phyloP scores from a whole-genome alignment of 2,113 vertebrate genomes.

The Larimichthys polyactis region DNA sequence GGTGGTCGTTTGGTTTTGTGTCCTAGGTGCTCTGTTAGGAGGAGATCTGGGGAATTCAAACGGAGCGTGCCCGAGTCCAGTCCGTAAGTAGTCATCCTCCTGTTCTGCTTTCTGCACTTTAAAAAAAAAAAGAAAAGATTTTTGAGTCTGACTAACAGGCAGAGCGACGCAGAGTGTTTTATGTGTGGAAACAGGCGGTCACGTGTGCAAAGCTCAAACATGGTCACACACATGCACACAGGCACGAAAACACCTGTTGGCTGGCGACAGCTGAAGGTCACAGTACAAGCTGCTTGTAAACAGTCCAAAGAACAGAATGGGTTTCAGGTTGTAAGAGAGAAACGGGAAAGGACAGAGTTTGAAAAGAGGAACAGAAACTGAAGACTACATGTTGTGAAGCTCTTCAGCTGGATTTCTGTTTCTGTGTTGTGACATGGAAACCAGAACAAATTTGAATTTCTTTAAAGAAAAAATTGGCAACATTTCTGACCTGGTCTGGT shows the following conservation, averaged over 20 bases:
- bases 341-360: constrained; percentile 22
- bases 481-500: background rate
- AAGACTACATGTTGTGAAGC: background rate
- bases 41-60: constrained; percentile 94
- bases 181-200: constrained; percentile 41
- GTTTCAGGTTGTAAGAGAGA: constrained; percentile 43
- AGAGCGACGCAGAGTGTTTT: constrained; percentile 18
- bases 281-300: constrained; percentile 75
- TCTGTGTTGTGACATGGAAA: background rate
- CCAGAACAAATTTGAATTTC: background rate
- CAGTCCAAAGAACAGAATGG: constrained; percentile 64
- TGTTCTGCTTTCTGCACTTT: too few species aligned
- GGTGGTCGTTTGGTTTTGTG: background rate
- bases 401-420: background rate
- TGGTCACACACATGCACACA: constrained; percentile 22
- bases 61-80: constrained; percentile 94
- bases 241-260: constrained; percentile 72
- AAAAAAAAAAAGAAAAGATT: too few species aligned
- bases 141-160: constrained; percentile 5
- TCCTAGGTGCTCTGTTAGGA: constrained; percentile 91
- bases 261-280: constrained; percentile 80
- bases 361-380: constrained; percentile 61
- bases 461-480: background rate
- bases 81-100: constrained; percentile 88
- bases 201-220: constrained; percentile 21